These are phyloP conservation scores for Leptogaster cylindrica DNA, from an alignment of 2,888 invertebrate genomes.

Conservation along the genomic window DNA sequence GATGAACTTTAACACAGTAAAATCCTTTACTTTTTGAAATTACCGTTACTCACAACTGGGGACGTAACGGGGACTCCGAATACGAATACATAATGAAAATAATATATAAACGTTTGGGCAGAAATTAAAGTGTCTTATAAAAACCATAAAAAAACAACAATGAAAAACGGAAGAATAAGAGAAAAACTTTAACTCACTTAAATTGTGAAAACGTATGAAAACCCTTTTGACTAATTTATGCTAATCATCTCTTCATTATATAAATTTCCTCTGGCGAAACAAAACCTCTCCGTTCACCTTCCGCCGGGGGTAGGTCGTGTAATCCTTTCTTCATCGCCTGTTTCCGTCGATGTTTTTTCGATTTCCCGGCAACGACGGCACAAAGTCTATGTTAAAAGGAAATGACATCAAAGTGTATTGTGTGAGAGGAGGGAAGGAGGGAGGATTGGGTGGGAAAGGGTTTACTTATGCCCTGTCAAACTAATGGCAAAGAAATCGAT, in stretches of 20 bases:
- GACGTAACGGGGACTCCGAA: too few species aligned
- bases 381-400: slow-evolving; percentile 19
- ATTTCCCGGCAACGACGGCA: slow-evolving; percentile 1
- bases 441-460: neutral
- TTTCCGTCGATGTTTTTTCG: neutral
- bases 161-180: too few species aligned
- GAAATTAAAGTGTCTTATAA: too few species aligned
- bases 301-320: neutral
- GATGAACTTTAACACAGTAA: too few species aligned
- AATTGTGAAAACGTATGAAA: neutral
- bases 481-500: slow-evolving; percentile 35
- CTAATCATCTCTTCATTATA: slow-evolving; percentile 29
- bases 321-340: neutral
- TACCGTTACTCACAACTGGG: too few species aligned
- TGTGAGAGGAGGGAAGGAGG: too few species aligned
- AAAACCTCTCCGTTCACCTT: neutral
- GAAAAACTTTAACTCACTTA: too few species aligned
- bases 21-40: too few species aligned
- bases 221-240: slow-evolving; percentile 20
- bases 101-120: too few species aligned
- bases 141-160: too few species aligned
- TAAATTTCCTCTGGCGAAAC: slow-evolving; percentile 3
- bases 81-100: too few species aligned
- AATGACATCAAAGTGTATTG: slow-evolving; percentile 13
- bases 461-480: slow-evolving; percentile 10